phyloP scores from a whole-genome alignment of 2,113 vertebrate genomes.

The Cariama cristata region DNA sequence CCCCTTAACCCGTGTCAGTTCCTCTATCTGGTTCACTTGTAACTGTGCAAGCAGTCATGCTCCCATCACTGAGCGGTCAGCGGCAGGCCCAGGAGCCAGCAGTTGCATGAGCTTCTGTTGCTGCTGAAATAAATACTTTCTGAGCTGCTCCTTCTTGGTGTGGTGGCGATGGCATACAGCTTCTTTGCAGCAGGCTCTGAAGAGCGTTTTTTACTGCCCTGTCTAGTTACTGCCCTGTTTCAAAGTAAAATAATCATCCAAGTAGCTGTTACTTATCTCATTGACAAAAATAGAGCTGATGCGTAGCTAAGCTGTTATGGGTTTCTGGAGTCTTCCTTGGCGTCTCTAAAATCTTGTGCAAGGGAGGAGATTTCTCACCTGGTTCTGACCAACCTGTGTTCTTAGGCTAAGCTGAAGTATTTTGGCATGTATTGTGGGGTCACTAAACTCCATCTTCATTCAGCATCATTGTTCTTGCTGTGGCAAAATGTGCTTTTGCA shows the following conservation, averaged over 20 bases:
- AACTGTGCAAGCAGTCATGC: not conserved
- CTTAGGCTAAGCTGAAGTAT: not conserved
- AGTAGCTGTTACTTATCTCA: not conserved
- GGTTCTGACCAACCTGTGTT: not conserved
- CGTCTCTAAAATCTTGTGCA: not conserved
- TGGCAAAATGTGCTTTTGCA: not conserved
- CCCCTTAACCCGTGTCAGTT: not conserved
- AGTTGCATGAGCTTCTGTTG: not conserved
- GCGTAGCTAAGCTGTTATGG: not conserved
- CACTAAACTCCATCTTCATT: not conserved
- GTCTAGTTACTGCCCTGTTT: not conserved
- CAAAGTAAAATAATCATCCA: not conserved
- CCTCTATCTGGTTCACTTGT: not conserved
- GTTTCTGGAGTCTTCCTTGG: not conserved
- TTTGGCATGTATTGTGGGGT: not conserved
- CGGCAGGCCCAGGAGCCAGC: not conserved
- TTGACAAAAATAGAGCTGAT: not conserved
- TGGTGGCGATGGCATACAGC: not conserved
- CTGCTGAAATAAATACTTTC: not conserved
- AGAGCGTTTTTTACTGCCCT: not conserved
- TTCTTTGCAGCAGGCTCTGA: not conserved
- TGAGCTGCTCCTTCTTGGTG: not conserved
- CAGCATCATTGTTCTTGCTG: accelerated
- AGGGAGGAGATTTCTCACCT: not conserved
- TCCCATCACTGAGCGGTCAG: accelerated